Percentiles rank a stretch among this genome's conserved stretches.
Conservation (phyloP, 2,113 vertebrate species). For the Vulpes lagopus region DNA sequence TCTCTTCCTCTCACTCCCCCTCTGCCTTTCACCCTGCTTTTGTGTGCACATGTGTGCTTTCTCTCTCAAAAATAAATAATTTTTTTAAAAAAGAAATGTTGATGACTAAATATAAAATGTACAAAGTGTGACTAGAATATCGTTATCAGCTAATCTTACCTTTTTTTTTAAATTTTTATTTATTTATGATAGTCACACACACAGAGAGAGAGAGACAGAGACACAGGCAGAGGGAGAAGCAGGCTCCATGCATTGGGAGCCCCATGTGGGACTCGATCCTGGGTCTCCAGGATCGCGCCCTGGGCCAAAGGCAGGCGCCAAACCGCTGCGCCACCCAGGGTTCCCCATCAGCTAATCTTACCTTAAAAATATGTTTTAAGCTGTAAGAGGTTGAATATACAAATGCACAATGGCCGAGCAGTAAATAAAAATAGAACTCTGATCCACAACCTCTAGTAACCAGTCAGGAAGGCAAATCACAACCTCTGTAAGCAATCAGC, state of each 20-base stretch:
- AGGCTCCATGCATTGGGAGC: too few species aligned
- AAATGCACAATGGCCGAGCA: not conserved
- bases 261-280: too few species aligned
- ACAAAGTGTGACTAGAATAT: not conserved
- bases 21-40: not conserved
- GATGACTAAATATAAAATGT: not conserved
- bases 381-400: not conserved
- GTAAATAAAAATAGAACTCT: not conserved
- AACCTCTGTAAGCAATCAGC: not conserved
- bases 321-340: too few species aligned
- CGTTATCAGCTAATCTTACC: not conserved
- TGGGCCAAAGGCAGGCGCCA: too few species aligned
- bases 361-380: not conserved
- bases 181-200: too few species aligned
- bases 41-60: not conserved
- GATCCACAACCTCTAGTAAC: not conserved
- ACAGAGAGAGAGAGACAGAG: too few species aligned
- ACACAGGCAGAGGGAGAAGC: too few species aligned
- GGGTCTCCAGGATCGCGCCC: too few species aligned
- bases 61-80: not conserved
- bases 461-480: not conserved
- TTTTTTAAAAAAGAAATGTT: not conserved
- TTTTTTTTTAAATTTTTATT: not conserved
- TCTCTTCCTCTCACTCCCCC: not conserved
- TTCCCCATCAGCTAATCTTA: not conserved